A percentile compares a stretch with the other conserved stretches of the same genome.
phyloP scores from a whole-genome alignment of 2,888 invertebrate genomes.

The Griposia aprilina region DNA sequence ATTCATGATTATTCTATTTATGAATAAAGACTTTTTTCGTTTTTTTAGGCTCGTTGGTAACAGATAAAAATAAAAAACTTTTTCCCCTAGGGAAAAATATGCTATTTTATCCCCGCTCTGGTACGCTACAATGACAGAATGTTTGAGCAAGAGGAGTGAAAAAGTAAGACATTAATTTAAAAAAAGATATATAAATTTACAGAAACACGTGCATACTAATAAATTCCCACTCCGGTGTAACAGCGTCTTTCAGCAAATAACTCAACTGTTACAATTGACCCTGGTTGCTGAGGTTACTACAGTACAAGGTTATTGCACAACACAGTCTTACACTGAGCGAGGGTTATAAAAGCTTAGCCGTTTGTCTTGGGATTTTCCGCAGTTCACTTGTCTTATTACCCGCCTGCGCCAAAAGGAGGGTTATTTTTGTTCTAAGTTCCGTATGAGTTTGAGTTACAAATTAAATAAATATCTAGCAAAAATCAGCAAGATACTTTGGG shows the following conservation, averaged over 20 bases:
- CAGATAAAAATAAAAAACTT: too few relatives aligned
- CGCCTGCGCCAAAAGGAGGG: too few relatives aligned
- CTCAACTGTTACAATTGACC: constrained; percentile 59
- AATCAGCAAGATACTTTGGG: not conserved
- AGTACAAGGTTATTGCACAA: constrained; percentile 62
- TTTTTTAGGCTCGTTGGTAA: too few relatives aligned
- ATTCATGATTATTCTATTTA: too few relatives aligned
- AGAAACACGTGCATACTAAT: not conserved
- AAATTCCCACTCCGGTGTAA: constrained; percentile 35
- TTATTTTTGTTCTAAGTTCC: not conserved
- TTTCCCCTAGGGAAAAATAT: too few relatives aligned
- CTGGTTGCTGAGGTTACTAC: constrained; percentile 51
- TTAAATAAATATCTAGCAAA: not conserved
- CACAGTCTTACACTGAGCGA: constrained; percentile 11
- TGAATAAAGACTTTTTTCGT: too few relatives aligned
- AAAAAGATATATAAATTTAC: too few relatives aligned
- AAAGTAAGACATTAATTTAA: too few relatives aligned
- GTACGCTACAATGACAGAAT: too few relatives aligned
- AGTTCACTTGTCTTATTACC: not conserved
- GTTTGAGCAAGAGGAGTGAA: too few relatives aligned
- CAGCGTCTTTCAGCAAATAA: constrained; percentile 49
- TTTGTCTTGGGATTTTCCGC: constrained; percentile 20
- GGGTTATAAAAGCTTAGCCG: constrained; percentile 50
- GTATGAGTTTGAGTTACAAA: not conserved
- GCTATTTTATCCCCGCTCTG: too few relatives aligned